Percentiles rank a stretch among this genome's conserved stretches.
Evolutionary conservation across 2,888 invertebrate species (phyloP).

Genomic region (Fragum fragum): DNA sequence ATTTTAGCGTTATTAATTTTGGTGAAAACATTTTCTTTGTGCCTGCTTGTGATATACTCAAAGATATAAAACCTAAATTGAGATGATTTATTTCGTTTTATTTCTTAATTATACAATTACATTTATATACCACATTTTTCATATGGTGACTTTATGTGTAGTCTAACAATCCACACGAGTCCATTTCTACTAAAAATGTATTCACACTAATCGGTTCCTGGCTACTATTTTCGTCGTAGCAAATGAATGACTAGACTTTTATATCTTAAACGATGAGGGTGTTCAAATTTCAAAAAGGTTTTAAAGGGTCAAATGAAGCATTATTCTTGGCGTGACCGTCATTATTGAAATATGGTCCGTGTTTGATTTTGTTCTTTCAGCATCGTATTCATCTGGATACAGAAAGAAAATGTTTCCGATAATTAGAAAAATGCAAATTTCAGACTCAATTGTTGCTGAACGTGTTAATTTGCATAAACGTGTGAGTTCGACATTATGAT

Average conservation of each 20-base stretch:
- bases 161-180: no score
- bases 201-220: no score
- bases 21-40: not conserved
- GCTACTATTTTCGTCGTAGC: no score
- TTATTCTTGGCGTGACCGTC: not conserved
- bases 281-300: not conserved
- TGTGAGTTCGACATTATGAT: constrained; percentile 20
- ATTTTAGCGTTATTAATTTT: constrained; percentile 6
- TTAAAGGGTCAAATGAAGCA: not conserved
- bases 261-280: not conserved
- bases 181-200: no score
- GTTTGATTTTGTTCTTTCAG: not conserved
- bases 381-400: not conserved
- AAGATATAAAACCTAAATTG: not conserved
- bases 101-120: no score
- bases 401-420: not conserved
- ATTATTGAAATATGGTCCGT: not conserved
- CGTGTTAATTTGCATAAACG: constrained; percentile 28
- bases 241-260: no score
- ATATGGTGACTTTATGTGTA: no score
- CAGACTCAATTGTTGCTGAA: constrained; percentile 22
- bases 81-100: no score
- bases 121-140: no score
- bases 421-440: constrained; percentile 31
- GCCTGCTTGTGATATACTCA: not conserved